A percentile compares a stretch with the other conserved stretches of the same genome.
Evolutionary conservation across 35 echinoderm and acorn worm genomes (phyloP).

Genomic region (Lytechinus variegatus): DNA sequence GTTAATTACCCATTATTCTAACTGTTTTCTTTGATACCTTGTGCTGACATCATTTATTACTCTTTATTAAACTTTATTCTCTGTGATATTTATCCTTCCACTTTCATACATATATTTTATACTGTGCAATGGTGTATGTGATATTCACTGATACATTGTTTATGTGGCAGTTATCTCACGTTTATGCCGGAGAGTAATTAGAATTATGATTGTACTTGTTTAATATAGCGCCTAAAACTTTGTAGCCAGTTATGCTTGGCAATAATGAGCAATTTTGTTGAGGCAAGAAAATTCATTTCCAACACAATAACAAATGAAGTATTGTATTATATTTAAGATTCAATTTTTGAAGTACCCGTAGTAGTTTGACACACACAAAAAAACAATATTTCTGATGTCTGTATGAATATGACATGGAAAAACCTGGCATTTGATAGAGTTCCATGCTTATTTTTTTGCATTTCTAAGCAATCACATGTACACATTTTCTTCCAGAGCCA

Average conservation of each 20-base stretch:
- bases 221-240: no score
- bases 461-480: no score
- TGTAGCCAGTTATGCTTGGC: no score
- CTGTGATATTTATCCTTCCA: background rate
- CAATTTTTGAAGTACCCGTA: no score
- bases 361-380: no score
- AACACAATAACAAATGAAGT: background rate
- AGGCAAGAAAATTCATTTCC: background rate
- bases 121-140: background rate
- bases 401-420: no score
- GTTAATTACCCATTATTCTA: background rate
- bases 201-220: no score
- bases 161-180: background rate
- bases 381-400: no score
- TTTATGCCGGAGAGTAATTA: background rate
- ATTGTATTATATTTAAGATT: background rate
- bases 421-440: no score
- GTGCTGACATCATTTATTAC: background rate
- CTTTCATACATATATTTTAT: conserved; percentile 10
- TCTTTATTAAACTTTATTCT: background rate
- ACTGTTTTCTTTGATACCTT: background rate
- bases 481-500: no score
- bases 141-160: background rate
- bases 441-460: no score
- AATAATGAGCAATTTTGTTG: background rate